Percentiles rank a stretch among this genome's conserved stretches.
Evolutionary conservation across 1,140 invertebrate genomes (phyloP).

Genomic region (Drosophila sp.): DNA sequence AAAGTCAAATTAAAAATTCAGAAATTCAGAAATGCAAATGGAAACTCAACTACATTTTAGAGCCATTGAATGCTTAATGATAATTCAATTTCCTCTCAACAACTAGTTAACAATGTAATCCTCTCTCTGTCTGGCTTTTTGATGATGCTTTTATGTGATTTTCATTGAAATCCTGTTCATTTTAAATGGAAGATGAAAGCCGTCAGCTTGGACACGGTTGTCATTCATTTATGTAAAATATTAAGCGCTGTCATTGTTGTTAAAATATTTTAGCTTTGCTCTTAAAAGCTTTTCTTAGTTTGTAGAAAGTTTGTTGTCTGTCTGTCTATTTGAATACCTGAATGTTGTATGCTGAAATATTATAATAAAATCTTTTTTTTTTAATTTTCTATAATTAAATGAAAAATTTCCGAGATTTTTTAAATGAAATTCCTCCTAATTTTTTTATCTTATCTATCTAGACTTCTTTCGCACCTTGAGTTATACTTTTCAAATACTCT

Average conservation of each 20-base stretch:
- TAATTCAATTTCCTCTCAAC: conserved; percentile 52
- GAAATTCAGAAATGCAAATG: conserved; percentile 42
- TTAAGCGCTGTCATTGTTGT: conserved; percentile 10
- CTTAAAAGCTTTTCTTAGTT: no score
- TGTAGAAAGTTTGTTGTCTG: neutral
- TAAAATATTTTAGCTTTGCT: conserved; percentile 3
- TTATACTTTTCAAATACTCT: no score
- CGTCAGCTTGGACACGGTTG: neutral
- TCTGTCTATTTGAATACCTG: no score
- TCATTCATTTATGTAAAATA: neutral
- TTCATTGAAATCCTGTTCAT: conserved; percentile 62
- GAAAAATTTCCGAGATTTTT: no score
- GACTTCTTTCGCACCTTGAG: no score
- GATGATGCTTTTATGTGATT: conserved; percentile 45
- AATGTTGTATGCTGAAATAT: no score
- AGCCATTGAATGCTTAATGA: conserved; percentile 48
- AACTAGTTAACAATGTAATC: conserved; percentile 37
- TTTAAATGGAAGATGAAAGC: conserved; percentile 42
- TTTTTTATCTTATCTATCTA: no score
- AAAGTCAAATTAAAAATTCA: neutral
- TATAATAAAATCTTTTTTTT: no score
- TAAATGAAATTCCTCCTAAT: no score
- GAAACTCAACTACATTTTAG: conserved; percentile 11
- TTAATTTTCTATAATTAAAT: no score
- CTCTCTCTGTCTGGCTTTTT: conserved; percentile 22